phyloP scores from a whole-genome alignment of 2,888 invertebrate genomes.

The Hydraecia micacea region DNA sequence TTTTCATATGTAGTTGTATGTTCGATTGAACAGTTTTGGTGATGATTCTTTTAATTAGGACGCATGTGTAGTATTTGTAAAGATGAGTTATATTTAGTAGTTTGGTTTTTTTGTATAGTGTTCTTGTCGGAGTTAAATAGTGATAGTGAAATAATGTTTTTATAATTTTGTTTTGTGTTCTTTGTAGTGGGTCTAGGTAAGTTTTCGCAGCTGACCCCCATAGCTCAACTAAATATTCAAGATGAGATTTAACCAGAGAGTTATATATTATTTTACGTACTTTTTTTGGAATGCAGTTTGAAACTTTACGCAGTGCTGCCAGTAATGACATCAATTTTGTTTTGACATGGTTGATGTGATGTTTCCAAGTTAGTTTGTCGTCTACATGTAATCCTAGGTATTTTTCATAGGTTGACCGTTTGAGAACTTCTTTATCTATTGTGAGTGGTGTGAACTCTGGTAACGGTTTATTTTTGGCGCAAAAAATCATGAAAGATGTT shows the following conservation, averaged over 20 bases:
- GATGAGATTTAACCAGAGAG: neutral
- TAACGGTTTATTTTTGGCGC: neutral
- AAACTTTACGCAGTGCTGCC: too few relatives aligned
- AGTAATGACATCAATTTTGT: neutral
- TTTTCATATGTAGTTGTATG: neutral
- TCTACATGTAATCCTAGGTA: neutral
- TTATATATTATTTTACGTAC: too few relatives aligned
- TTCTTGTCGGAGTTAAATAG: neutral
- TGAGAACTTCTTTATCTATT: slow-evolving; percentile 7
- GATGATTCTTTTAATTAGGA: neutral
- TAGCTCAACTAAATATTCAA: neutral
- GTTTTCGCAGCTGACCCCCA: neutral
- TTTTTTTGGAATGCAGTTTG: neutral
- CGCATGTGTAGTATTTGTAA: neutral
- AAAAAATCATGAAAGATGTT: neutral
- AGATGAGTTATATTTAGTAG: neutral
- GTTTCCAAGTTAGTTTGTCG: neutral
- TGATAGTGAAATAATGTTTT: neutral
- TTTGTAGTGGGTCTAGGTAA: too few relatives aligned
- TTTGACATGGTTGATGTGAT: neutral
- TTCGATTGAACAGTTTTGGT: neutral
- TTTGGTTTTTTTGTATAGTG: neutral
- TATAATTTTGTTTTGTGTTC: neutral
- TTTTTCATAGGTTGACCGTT: neutral
- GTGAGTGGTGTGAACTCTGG: neutral